These are phyloP conservation scores for Luehdorfia chinensis DNA, from an alignment of 1,140 invertebrate genomes.

Conservation along the genomic window DNA sequence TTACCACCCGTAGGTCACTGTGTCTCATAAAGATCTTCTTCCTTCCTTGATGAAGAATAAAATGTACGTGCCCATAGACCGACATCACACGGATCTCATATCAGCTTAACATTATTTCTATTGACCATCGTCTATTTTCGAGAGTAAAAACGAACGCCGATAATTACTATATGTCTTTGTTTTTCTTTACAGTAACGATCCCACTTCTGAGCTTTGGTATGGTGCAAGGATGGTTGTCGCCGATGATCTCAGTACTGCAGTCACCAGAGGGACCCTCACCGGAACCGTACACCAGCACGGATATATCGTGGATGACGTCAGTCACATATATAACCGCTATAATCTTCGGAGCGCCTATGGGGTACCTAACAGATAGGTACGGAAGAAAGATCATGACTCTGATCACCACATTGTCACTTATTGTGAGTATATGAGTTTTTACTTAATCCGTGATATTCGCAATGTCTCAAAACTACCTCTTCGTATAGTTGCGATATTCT, in stretches of 20 bases:
- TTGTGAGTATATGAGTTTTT: constrained; percentile 58
- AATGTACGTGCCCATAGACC: too few relatives aligned
- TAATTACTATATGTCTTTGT: too few relatives aligned
- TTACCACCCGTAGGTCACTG: too few relatives aligned
- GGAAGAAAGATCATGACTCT: constrained; percentile 61
- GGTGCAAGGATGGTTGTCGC: constrained; percentile 64
- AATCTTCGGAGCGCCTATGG: constrained; percentile 60
- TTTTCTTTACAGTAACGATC: constrained; percentile 51
- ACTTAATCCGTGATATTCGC: too few relatives aligned
- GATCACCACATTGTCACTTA: constrained; percentile 52
- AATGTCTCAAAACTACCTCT: too few relatives aligned
- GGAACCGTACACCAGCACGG: constrained; percentile 39
- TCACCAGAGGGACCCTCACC: constrained; percentile 42
- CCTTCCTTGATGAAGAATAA: too few relatives aligned
- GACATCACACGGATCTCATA: too few relatives aligned
- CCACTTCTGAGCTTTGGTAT: constrained; percentile 62
- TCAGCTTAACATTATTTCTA: too few relatives aligned
- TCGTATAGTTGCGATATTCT: too few relatives aligned
- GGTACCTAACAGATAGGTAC: constrained; percentile 53
- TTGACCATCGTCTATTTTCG: too few relatives aligned
- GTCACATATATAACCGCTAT: constrained; percentile 65
- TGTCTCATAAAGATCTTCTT: too few relatives aligned
- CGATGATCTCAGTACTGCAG: constrained; percentile 56
- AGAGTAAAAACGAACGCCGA: too few relatives aligned
- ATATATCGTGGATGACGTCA: constrained; percentile 62